These are phyloP conservation scores for Sula dactylatra DNA, from an alignment of 2,113 vertebrate species.

Conservation along the genomic window DNA sequence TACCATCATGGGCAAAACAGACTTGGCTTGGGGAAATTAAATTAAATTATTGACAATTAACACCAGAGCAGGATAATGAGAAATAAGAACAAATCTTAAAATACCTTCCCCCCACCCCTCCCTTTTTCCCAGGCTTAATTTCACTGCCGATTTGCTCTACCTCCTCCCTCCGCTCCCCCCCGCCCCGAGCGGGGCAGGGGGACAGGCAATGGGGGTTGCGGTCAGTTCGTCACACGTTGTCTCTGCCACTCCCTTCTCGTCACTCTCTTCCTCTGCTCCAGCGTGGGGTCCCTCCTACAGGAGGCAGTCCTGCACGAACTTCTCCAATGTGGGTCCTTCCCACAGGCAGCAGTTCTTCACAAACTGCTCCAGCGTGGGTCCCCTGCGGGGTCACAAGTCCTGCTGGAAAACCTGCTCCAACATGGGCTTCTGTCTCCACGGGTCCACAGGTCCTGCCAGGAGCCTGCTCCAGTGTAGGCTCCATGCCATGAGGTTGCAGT, in stretches of 20 bases:
- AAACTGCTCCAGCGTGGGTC: neutral
- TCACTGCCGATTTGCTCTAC: neutral
- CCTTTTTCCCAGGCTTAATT: neutral
- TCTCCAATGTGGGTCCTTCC: neutral
- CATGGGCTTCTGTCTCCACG: neutral
- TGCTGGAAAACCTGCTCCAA: neutral
- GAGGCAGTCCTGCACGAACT: neutral
- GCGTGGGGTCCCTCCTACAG: neutral
- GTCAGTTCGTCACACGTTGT: neutral
- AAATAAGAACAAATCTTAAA: neutral
- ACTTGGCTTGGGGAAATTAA: neutral
- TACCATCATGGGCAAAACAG: neutral
- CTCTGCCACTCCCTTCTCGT: neutral
- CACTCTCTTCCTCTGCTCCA: neutral
- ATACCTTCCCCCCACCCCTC: neutral
- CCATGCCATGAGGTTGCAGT: neutral
- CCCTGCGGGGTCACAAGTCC: too few species aligned
- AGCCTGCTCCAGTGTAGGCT: neutral
- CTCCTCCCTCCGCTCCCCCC: too few species aligned
- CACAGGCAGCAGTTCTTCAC: neutral
- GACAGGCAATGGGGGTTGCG: neutral
- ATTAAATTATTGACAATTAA: neutral
- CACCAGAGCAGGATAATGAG: neutral
- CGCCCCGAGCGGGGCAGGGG: rapidly evolving
- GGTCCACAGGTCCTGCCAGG: neutral